phyloP scores from a whole-genome alignment of 2,888 invertebrate species.

The Cartodere bifasciata region DNA sequence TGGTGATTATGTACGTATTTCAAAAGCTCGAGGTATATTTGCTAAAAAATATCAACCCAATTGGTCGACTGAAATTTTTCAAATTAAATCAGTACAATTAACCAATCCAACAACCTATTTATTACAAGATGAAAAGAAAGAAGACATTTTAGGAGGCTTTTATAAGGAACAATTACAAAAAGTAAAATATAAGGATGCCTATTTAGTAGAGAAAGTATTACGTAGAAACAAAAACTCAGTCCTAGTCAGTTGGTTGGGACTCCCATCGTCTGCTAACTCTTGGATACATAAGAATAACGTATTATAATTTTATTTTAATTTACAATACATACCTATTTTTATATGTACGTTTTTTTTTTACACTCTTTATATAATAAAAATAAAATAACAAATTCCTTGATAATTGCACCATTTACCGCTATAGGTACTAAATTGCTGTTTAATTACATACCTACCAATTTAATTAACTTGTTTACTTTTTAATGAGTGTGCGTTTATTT shows the following conservation, averaged over 20 bases:
- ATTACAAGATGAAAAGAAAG: slow-evolving; percentile 18
- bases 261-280: slow-evolving; percentile 6
- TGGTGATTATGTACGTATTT: slow-evolving; percentile 19
- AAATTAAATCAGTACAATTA: slow-evolving; percentile 18
- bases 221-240: slow-evolving; percentile 15
- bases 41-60: slow-evolving; percentile 23
- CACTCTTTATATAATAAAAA: too few relatives aligned
- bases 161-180: slow-evolving; percentile 25
- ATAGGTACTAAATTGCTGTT: too few relatives aligned
- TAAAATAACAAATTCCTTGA: too few relatives aligned
- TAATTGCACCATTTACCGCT: too few relatives aligned
- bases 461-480: too few relatives aligned
- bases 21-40: slow-evolving; percentile 18
- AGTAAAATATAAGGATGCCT: slow-evolving; percentile 22
- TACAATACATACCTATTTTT: too few relatives aligned
- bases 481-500: too few relatives aligned
- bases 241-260: slow-evolving; percentile 19
- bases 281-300: too few relatives aligned
- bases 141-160: slow-evolving; percentile 21
- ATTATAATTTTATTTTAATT: too few relatives aligned
- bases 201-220: slow-evolving; percentile 25
- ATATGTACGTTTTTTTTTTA: too few relatives aligned
- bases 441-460: too few relatives aligned
- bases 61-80: slow-evolving; percentile 25
- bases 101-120: slow-evolving; percentile 21